A percentile compares a stretch with the other conserved stretches of the same genome.
Conservation (phyloP, 1,140 invertebrate genomes). For the Aphelinus atriplicis region DNA sequence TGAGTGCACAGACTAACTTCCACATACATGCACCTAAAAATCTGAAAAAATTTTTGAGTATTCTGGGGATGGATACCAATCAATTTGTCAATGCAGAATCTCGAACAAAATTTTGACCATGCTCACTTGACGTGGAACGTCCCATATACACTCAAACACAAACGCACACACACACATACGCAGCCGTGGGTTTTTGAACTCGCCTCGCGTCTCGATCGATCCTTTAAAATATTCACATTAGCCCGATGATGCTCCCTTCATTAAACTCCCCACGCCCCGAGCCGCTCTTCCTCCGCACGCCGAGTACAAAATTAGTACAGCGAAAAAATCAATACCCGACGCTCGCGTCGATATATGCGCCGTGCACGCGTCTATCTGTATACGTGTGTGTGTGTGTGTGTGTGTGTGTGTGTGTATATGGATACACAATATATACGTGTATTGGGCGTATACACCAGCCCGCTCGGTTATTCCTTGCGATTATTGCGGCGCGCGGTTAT, state of each 20-base stretch:
- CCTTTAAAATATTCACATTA: conserved; percentile 16
- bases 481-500: background rate
- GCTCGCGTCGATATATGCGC: background rate
- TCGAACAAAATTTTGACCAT: no score
- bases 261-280: background rate
- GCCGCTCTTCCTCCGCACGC: background rate
- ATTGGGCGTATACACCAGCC: background rate
- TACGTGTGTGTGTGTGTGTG: background rate
- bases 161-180: background rate
- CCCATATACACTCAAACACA: no score
- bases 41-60: no score
- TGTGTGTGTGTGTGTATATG: background rate
- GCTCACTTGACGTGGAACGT: no score
- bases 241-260: background rate
- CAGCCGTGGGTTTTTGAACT: conserved; percentile 15
- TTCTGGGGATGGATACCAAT: no score
- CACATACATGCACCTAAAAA: no score
- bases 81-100: no score
- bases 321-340: conserved; percentile 4
- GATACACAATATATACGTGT: background rate
- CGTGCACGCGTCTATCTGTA: no score
- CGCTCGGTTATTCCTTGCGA: conserved; percentile 5
- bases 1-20: no score
- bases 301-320: conserved; percentile 20
- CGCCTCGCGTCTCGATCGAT: background rate